phyloP scores from a whole-genome alignment of 2,888 invertebrate species.

The Protonemura montana region DNA sequence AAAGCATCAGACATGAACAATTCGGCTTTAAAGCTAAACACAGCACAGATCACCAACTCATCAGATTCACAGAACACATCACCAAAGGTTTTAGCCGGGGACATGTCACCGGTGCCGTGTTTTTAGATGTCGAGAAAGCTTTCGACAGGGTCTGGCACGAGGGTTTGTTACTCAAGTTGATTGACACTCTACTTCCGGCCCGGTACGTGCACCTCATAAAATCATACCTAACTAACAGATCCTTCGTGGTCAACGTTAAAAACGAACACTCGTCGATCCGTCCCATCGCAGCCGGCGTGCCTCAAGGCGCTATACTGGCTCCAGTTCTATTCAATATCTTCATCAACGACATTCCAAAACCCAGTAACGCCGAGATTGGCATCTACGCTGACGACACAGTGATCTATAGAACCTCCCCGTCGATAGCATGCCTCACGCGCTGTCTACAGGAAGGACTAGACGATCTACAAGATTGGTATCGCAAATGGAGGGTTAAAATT shows the following conservation, averaged over 20 bases:
- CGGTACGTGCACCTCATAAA: constrained; percentile 51
- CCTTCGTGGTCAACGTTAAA: constrained; percentile 51
- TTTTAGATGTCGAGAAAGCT: constrained; percentile 55
- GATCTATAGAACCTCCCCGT: neutral
- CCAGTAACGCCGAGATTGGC: constrained; percentile 43
- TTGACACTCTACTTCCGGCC: constrained; percentile 49
- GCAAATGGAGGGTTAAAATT: constrained; percentile 47
- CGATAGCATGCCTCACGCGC: neutral
- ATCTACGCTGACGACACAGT: constrained; percentile 50
- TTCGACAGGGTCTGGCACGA: constrained; percentile 56
- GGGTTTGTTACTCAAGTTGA: constrained; percentile 53
- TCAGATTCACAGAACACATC: constrained; percentile 52
- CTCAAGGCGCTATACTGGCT: constrained; percentile 52
- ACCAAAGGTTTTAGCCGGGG: constrained; percentile 51
- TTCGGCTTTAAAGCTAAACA: constrained; percentile 54
- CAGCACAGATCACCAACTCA: constrained; percentile 53
- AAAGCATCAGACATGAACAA: constrained; percentile 50
- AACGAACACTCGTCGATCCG: constrained; percentile 43
- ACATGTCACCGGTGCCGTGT: constrained; percentile 52
- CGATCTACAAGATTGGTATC: constrained; percentile 41
- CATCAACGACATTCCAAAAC: constrained; percentile 51
- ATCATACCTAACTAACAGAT: constrained; percentile 51
- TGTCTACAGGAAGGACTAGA: constrained; percentile 34
- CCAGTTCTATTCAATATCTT: constrained; percentile 52
- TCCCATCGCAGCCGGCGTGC: constrained; percentile 53